A percentile compares a stretch with the other conserved stretches of the same genome.
Conservation (phyloP, 2,888 invertebrate genomes). For the Ochlodes sylvanus region DNA sequence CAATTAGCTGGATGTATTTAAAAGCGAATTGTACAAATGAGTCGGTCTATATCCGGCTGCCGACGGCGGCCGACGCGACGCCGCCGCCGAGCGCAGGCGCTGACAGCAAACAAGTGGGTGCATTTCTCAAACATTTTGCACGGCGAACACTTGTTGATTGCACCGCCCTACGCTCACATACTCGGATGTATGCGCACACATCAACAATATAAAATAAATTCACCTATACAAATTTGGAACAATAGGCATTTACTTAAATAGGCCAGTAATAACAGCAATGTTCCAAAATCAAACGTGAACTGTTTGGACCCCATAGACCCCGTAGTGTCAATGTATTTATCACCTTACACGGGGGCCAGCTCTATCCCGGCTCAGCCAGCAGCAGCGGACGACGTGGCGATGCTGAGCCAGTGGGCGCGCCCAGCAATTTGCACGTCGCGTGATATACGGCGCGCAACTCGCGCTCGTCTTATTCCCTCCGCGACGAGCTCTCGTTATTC, state of each 20-base stretch:
- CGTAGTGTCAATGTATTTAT: no score
- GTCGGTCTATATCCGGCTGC: background rate
- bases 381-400: no score
- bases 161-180: no score
- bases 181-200: no score
- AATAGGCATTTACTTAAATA: no score
- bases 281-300: no score
- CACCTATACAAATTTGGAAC: no score
- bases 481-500: constrained; percentile 19
- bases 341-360: no score
- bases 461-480: constrained; percentile 28
- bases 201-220: no score
- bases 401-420: constrained; percentile 40
- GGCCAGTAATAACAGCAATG: no score
- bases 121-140: constrained; percentile 5
- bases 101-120: background rate
- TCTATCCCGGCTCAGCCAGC: no score
- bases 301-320: no score
- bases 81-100: background rate
- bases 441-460: constrained; percentile 15
- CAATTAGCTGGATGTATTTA: background rate
- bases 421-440: constrained; percentile 43
- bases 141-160: background rate
- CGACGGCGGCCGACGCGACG: background rate
- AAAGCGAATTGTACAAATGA: constrained; percentile 6